Percentiles rank a stretch among this genome's conserved stretches.
Conservation (phyloP, 1,140 invertebrate species). For the Hestina assimilis region DNA sequence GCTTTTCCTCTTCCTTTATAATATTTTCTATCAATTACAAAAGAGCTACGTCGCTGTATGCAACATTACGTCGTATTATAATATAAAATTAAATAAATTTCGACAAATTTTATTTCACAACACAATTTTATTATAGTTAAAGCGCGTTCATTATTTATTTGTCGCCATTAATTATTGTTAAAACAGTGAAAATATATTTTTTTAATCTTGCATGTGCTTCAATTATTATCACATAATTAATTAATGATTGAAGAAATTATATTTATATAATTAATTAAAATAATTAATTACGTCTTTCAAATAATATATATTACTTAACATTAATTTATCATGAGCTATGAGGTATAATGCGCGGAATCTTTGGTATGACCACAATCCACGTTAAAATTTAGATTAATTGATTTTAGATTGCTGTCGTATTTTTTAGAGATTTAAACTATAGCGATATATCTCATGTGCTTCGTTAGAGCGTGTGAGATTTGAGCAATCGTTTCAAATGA, state of each 20-base stretch:
- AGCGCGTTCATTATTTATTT: not conserved
- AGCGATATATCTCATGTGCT: not conserved
- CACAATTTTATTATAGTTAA: not conserved
- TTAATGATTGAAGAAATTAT: too few species aligned
- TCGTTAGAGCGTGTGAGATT: conserved; percentile 3
- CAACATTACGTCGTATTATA: not conserved
- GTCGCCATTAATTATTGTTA: not conserved
- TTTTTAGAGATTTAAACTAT: too few species aligned
- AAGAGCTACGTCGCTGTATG: not conserved
- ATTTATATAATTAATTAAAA: too few species aligned
- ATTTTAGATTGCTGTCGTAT: too few species aligned
- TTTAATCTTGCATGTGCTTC: too few species aligned
- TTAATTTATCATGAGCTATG: too few species aligned
- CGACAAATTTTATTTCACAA: not conserved
- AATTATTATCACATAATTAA: too few species aligned
- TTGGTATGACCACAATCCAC: too few species aligned
- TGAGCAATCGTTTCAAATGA: conserved; percentile 7
- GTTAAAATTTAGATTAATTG: not conserved
- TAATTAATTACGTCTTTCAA: too few species aligned
- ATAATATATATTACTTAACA: too few species aligned
- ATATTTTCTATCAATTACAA: conserved; percentile 1
- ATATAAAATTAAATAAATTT: not conserved
- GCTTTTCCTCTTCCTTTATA: conserved; percentile 50
- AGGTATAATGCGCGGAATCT: too few species aligned
- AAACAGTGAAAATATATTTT: too few species aligned